phyloP scores from a whole-genome alignment of 2,113 vertebrate genomes.

The Illadopsis cleaveri region DNA sequence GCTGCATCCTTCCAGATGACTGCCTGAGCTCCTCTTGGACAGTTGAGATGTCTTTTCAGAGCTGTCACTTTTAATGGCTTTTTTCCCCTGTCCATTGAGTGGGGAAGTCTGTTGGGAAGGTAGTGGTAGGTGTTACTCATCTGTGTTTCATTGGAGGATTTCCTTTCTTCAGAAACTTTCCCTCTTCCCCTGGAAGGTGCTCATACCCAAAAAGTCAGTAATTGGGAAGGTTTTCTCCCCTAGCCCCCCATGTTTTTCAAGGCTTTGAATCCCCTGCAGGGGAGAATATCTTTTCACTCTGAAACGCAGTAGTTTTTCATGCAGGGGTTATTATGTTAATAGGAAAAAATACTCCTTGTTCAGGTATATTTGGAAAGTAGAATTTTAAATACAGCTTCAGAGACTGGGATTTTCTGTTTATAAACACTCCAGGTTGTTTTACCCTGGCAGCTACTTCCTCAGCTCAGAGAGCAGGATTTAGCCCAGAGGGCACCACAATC shows the following conservation, averaged over 20 bases:
- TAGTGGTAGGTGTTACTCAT: neutral
- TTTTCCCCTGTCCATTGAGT: neutral
- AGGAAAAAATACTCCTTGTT: neutral
- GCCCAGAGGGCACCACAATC: neutral
- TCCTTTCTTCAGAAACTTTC: neutral
- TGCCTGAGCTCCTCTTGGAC: neutral
- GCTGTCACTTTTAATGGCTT: neutral
- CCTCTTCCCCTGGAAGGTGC: neutral
- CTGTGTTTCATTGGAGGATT: neutral
- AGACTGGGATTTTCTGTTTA: conserved; percentile 11
- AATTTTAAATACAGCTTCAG: neutral
- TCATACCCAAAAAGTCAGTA: neutral
- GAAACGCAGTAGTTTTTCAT: neutral
- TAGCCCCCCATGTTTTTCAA: neutral
- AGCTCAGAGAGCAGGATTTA: neutral
- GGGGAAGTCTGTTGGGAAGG: neutral
- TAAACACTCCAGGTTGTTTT: neutral
- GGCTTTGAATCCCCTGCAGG: neutral
- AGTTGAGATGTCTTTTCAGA: neutral
- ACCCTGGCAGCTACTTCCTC: neutral
- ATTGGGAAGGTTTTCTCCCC: neutral
- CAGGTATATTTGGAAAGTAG: neutral
- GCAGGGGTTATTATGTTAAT: neutral
- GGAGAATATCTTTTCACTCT: neutral
- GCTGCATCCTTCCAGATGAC: neutral